Evolutionary conservation across 2,797 vertebrate genomes (phyloP).

Genomic region (Eospalax fontanierii): DNA sequence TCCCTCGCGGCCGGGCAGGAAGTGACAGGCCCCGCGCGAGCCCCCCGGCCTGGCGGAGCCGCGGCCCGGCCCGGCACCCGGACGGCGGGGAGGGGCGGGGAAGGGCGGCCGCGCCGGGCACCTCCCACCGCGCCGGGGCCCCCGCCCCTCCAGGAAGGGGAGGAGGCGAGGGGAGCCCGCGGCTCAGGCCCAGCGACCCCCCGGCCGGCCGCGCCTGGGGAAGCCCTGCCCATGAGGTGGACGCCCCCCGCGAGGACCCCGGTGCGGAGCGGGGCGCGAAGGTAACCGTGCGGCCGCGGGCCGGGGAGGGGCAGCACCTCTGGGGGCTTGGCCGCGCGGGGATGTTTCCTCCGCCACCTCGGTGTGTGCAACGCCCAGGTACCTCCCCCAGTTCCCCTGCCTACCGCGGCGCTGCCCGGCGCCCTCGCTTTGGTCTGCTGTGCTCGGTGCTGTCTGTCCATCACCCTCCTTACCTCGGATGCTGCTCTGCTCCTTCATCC

Average conservation of each 20-base stretch:
- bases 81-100: slow-evolving; percentile 76
- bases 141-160: slow-evolving; percentile 83
- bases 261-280: slow-evolving; percentile 73
- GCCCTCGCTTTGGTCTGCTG: neutral
- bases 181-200: slow-evolving; percentile 74
- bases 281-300: slow-evolving; percentile 79
- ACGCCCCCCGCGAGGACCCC: slow-evolving; percentile 62
- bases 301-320: slow-evolving; percentile 72
- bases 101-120: slow-evolving; percentile 65
- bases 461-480: neutral
- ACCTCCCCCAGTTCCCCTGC: slow-evolving; percentile 78
- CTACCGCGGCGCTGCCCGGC: slow-evolving; percentile 5
- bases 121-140: slow-evolving; percentile 78
- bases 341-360: slow-evolving; percentile 53
- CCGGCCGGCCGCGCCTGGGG: slow-evolving; percentile 59
- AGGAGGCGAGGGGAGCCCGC: slow-evolving; percentile 80
- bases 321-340: slow-evolving; percentile 73
- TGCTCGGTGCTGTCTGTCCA: slow-evolving; percentile 25
- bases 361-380: slow-evolving; percentile 66
- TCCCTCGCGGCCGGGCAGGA: slow-evolving; percentile 82
- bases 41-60: slow-evolving; percentile 78
- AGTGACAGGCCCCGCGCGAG: slow-evolving; percentile 84
- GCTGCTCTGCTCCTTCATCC: slow-evolving; percentile 71
- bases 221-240: slow-evolving; percentile 70
- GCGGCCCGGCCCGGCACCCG: slow-evolving; percentile 67